Conservation (phyloP, 2,888 invertebrate species). For the Eudasyphora cyanicolor region DNA sequence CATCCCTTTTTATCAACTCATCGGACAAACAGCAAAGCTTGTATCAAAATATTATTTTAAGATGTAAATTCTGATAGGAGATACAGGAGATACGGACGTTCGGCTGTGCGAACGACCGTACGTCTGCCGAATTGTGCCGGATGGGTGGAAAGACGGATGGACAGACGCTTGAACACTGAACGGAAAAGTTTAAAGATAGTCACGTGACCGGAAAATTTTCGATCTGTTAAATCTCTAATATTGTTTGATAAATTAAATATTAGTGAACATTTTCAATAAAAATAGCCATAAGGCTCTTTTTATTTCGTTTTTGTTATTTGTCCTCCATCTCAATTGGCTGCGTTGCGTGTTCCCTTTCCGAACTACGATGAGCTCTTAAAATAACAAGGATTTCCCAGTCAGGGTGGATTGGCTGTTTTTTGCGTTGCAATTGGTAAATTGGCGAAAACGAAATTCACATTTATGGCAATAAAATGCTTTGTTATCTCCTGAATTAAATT, state of each 20-base stretch:
- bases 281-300: constrained; percentile 48
- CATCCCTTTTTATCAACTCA: constrained; percentile 39
- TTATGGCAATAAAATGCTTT: background rate
- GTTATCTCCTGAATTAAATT: constrained; percentile 25
- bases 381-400: constrained; percentile 21
- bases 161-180: constrained; percentile 3
- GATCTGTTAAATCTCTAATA: constrained; percentile 57
- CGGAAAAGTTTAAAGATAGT: constrained; percentile 48
- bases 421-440: constrained; percentile 32
- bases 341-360: background rate
- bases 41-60: constrained; percentile 59
- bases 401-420: constrained; percentile 35
- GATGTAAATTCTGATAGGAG: constrained; percentile 55
- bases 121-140: background rate
- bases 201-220: constrained; percentile 60
- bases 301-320: constrained; percentile 13
- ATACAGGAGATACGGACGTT: constrained; percentile 4
- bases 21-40: constrained; percentile 40
- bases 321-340: background rate
- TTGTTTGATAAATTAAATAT: constrained; percentile 59
- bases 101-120: background rate
- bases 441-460: constrained; percentile 21
- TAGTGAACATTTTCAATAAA: constrained; percentile 58
- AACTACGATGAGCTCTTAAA: constrained; percentile 27
- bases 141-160: background rate